Evolutionary conservation across 2,888 invertebrate species (phyloP), one percentile per base, ranked within the genome.

Genomic region (Drosophila kokeensis): DNA sequence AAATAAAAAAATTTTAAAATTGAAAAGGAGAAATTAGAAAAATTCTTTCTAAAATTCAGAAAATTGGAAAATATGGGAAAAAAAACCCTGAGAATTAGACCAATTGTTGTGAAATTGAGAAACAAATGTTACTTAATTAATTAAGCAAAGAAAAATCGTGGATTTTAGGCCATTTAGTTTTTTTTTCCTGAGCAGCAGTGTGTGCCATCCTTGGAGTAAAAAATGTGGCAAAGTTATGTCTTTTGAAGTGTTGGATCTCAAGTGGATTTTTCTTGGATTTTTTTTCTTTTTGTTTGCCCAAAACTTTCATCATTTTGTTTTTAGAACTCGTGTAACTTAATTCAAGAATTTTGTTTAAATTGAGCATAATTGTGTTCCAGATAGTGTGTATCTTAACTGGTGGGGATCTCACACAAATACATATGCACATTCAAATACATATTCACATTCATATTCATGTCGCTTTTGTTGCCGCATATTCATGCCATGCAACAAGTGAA

Each of bases 401-500:
- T 10, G 11, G 3, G 8, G 1, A 24, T 3, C 45, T 34, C 29
- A 59, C 45, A 50, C 32, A 61, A 50, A 36, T 50, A 24, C 11
- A 24, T 5, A 62, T 52, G 4, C 30, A 73, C 73, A 49, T 24
- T 45, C 45, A 45, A 15, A 45, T 52, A 15, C 30, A 61, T 76
- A 40, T 42, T 21, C 30, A n/a, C 29, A 42, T 57, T 42, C 69
- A 50, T 55, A 65, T 72, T 65, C 53, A 55, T 72, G 49, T 40
- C 36, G 70, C 27, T 32, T 40, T 32, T 10, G 32, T 49, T 32
- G 36, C 48, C n/a, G 64, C 59, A 59, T 62, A 58, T 70, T 68
- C 64, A 69, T 65, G 64, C 49, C 61, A 57, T 38, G 65, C 70
- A 27, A 57, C 60, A 79, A 77, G 69, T 77, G 64, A 85, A 87